Conservation (phyloP, 2,888 invertebrate genomes). For the Ischnura elegans region DNA sequence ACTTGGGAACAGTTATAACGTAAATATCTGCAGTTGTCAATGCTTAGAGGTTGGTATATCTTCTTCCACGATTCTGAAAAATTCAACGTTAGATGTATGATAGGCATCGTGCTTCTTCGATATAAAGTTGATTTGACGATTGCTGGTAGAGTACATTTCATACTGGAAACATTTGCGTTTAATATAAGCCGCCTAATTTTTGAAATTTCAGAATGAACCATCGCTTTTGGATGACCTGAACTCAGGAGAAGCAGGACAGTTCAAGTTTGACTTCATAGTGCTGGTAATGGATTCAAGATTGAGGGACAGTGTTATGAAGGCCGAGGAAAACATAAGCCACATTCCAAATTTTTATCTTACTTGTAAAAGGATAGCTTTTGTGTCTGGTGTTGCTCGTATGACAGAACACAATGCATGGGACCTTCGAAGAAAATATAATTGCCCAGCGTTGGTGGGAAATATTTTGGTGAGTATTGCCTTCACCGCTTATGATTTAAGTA, state of each 20-base stretch:
- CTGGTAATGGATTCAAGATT: slow-evolving; percentile 33
- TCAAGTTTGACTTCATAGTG: slow-evolving; percentile 17
- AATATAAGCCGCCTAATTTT: neutral
- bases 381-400: neutral
- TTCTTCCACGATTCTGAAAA: neutral
- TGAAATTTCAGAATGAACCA: slow-evolving; percentile 27
- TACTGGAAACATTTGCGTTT: neutral
- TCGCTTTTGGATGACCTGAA: neutral
- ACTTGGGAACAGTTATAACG: neutral
- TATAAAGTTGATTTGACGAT: too few species aligned
- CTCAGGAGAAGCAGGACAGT: neutral
- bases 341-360: slow-evolving; percentile 44
- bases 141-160: neutral
- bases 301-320: neutral
- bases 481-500: too few species aligned
- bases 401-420: slow-evolving; percentile 2
- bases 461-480: slow-evolving; percentile 1
- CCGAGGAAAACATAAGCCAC: neutral
- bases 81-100: neutral
- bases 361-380: slow-evolving; percentile 14
- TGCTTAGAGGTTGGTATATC: neutral
- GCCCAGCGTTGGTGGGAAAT: slow-evolving; percentile 29
- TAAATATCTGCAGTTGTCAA: slow-evolving; percentile 23
- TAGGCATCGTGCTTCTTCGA: too few species aligned
- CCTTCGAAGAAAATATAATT: slow-evolving; percentile 44